Base-by-base conservation (phyloP, 1,140 invertebrate genomes). In the Drosophila nannoptera region DNA sequence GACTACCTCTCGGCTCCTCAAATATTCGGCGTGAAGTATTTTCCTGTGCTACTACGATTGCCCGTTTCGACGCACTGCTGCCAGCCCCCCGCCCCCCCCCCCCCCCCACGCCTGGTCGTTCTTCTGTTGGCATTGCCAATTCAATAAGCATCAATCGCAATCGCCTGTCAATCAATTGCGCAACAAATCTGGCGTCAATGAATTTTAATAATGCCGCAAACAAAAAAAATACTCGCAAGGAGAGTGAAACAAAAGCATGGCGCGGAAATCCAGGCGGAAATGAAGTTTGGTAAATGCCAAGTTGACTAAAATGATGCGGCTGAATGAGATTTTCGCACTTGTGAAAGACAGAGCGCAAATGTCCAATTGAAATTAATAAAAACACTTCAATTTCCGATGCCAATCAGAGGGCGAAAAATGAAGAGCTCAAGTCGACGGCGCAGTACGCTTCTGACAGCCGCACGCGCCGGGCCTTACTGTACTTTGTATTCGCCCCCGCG, bases 301-400 rank as follows among this genome's bases (percentile, higher is more conserved):
- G 63, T 86, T 77, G 81, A 71, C 77, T 72, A 46, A 73, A 69
- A 42, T 64, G 70, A 59, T 31, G 48, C 31, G 35, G 11, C 33
- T 22, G 66, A 77, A 69, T 69, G 67, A 72, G 75, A 72, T 73
- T 49, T 75, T 69, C 35, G 62, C 61, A 76, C 40, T 52, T 50
- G 49, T 60, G 59, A 31, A 43, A 46, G 50, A 60, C 61, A 45
- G 42, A 48, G 69, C 53, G 69, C 53, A 70, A 78, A 73, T 60
- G 53, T 67, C 60, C 66, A 77, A 83, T 81, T 75, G 75, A 55
- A 63, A 80, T 86, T 77, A 81, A 86, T 86, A 75, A 87, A 86
- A 86, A 86, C 81, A 86, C 81, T 86, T 80, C 70, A 86, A 87
- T 87, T 81, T 87, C 74, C 82, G 60, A 77, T 75, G 77, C 82